Conservation (phyloP, 2,888 invertebrate species). For the Xestobium rufovillosum region DNA sequence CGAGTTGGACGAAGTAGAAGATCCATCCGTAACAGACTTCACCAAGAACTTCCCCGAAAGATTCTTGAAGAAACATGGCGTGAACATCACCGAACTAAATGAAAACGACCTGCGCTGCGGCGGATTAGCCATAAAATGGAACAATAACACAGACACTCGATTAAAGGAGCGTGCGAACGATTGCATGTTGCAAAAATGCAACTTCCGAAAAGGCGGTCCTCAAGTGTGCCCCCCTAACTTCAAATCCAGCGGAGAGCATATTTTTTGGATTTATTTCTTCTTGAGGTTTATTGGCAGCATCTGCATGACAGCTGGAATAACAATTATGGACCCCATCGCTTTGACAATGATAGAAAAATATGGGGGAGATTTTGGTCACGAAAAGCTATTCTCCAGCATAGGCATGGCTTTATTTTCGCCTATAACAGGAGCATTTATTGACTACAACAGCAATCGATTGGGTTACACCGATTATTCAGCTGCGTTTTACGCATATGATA, state of each 20-base stretch:
- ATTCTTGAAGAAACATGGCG: constrained; percentile 55
- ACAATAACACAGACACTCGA: constrained; percentile 54
- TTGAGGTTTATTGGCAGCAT: constrained; percentile 73
- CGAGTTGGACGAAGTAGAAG: constrained; percentile 65
- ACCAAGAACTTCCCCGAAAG: constrained; percentile 62
- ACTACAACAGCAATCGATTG: constrained; percentile 56
- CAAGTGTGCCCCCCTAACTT: constrained; percentile 74
- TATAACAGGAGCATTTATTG: constrained; percentile 70
- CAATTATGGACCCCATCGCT: constrained; percentile 83
- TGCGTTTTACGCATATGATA: constrained; percentile 79
- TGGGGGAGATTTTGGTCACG: constrained; percentile 74
- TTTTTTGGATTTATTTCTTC: constrained; percentile 78
- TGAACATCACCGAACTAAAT: constrained; percentile 66
- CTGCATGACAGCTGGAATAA: constrained; percentile 76
- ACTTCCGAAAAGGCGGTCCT: constrained; percentile 66
- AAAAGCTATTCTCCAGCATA: constrained; percentile 70
- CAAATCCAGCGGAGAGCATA: constrained; percentile 66
- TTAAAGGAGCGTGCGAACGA: constrained; percentile 56
- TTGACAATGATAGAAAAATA: constrained; percentile 78
- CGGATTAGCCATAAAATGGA: constrained; percentile 60
- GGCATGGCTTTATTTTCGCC: constrained; percentile 80
- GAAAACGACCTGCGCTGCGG: constrained; percentile 69
- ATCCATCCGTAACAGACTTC: constrained; percentile 67
- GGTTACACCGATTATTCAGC: constrained; percentile 79
- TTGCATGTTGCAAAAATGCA: constrained; percentile 72